Base-by-base conservation (phyloP, 2,888 invertebrate species). In the Eretmocerus hayati region DNA sequence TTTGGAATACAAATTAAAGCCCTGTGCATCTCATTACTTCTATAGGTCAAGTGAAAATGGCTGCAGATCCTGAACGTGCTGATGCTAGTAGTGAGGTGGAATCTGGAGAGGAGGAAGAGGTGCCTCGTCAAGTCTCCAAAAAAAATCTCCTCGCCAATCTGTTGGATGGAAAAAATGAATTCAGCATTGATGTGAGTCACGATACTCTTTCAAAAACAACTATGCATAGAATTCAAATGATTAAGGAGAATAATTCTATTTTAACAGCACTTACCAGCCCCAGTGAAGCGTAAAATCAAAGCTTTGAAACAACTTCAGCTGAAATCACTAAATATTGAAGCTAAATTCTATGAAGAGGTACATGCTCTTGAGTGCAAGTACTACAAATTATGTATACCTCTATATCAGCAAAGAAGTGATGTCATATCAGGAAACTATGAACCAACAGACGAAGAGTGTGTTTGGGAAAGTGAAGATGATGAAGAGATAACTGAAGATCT, bases 351-450 rank as follows among this genome's bases (percentile, higher is more conserved):
- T 73, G 83, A 86, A 63, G 92, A 94, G 65, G 89, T 99, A 33
- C 95, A 96, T 67, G 83, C 83, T 19, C 77, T 99, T 43, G 97
- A 99, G 75, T 87, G 87, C 75, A 87, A 89, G 72, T 95, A 91
- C 71, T 86, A 89, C 64, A 80, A 82, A 58, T 73, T 85, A 58
- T 92, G 89, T 72, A 78, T 81, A 48, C 84, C 86, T 2, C 71
- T 87, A 36, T 88, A 87, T 72, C 86, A 88, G 59, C 87, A 90
- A 74, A 77, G 84, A 46, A 75, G 77, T 51, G 73, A 75, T 58
- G 81, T 84, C 40, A 75, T 84, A 23, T 77, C 78, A 57, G 94
- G 90, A 2, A 72, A 67, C 3, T 81, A 89, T 64, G 96, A 97
- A 72, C 97, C 97, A 0, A 87, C 78, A 11, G 90, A 91, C 45